Conservation (phyloP, 1,140 invertebrate genomes). For the Branchinecta lindahli region DNA sequence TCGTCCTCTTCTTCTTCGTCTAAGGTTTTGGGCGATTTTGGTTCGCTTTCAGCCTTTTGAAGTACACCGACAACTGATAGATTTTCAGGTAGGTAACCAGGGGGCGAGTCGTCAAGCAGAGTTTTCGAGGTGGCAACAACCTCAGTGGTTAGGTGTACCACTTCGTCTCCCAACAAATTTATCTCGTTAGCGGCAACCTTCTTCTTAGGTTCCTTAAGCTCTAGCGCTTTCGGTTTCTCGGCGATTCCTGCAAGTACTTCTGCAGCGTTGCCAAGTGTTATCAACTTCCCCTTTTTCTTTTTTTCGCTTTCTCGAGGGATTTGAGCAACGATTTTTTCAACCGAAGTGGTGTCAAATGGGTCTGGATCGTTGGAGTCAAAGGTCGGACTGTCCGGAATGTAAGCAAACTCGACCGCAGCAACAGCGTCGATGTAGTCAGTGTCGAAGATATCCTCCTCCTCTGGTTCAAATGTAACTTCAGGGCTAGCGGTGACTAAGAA, state of each 20-base stretch:
- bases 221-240: constrained; percentile 27
- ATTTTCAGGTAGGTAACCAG: not conserved
- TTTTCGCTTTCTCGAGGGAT: constrained; percentile 26
- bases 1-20: constrained; percentile 46
- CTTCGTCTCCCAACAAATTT: constrained; percentile 18
- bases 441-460: constrained; percentile 69
- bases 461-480: constrained; percentile 43
- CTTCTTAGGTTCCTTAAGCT: not conserved
- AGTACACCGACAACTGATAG: too few species aligned
- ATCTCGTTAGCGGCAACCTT: not conserved
- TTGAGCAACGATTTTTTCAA: constrained; percentile 51
- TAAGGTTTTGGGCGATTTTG: not conserved
- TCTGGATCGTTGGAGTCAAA: constrained; percentile 49
- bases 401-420: constrained; percentile 64
- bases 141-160: constrained; percentile 2
- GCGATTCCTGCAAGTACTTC: constrained; percentile 65
- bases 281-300: constrained; percentile 56
- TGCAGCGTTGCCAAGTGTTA: constrained; percentile 64
- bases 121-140: not conserved
- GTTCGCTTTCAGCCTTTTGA: too few species aligned
- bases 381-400: constrained; percentile 60
- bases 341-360: constrained; percentile 72
- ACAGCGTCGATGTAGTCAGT: constrained; percentile 70
- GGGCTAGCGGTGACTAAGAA: not conserved
- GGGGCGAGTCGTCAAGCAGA: not conserved